Evolutionary conservation across 2,113 vertebrate species (phyloP).

Genomic region (Podarcis cretensis): DNA sequence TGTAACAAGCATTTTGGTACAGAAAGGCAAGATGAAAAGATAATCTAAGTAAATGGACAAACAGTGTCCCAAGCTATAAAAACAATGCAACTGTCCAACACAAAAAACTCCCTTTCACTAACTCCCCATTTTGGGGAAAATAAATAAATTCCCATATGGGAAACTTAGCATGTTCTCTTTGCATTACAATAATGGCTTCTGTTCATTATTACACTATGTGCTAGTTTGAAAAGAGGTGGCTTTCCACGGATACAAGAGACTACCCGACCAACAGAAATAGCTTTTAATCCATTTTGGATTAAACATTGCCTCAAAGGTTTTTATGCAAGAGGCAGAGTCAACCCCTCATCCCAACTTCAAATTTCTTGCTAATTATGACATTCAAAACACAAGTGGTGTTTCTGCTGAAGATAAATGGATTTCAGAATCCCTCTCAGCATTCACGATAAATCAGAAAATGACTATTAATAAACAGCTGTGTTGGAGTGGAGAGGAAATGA

Average conservation of each 20-base stretch:
- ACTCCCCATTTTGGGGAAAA: too few relatives aligned
- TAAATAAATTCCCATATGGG: too few relatives aligned
- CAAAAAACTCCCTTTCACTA: slow-evolving; percentile 6
- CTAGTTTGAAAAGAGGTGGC: slow-evolving; percentile 49
- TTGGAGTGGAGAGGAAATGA: slow-evolving; percentile 51
- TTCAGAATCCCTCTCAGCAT: slow-evolving; percentile 68
- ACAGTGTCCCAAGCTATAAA: not conserved
- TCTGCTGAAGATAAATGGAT: slow-evolving; percentile 68
- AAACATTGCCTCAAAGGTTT: slow-evolving; percentile 62
- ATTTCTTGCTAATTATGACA: slow-evolving; percentile 67
- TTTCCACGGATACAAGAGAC: slow-evolving; percentile 60
- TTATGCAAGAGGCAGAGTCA: slow-evolving; percentile 58
- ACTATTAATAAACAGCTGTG: slow-evolving; percentile 73
- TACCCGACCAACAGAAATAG: slow-evolving; percentile 45
- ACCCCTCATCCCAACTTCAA: slow-evolving; percentile 15
- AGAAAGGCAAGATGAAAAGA: too few relatives aligned
- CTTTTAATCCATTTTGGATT: slow-evolving; percentile 67
- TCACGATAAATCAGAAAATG: slow-evolving; percentile 74
- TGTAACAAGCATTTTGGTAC: too few relatives aligned
- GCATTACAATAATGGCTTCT: slow-evolving; percentile 50
- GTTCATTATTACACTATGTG: slow-evolving; percentile 45
- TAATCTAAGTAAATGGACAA: too few relatives aligned
- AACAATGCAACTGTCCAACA: not conserved
- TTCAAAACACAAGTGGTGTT: slow-evolving; percentile 57
- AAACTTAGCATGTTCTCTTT: not conserved